Percentiles rank a stretch among this genome's conserved stretches.
Conservation (phyloP, 2,888 invertebrate species). For the Elegia similella region DNA sequence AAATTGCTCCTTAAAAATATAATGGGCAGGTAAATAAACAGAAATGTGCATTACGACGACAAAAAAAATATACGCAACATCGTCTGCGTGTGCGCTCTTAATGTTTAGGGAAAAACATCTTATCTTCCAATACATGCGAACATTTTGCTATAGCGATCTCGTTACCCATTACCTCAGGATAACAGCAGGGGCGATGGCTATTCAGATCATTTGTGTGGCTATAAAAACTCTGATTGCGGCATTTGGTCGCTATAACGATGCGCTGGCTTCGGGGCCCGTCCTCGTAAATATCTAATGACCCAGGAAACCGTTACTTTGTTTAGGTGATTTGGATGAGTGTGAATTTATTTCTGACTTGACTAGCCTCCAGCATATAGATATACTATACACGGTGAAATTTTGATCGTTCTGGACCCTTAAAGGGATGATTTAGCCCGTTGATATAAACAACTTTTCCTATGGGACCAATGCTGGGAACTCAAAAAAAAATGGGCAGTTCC, state of each 20-base stretch:
- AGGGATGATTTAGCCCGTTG: too few species aligned
- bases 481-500: too few species aligned
- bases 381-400: too few species aligned
- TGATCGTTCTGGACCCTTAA: too few species aligned
- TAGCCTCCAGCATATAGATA: not conserved
- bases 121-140: not conserved
- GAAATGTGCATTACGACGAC: too few species aligned
- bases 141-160: not conserved
- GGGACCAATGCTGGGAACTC: too few species aligned
- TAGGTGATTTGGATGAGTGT: not conserved
- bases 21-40: too few species aligned
- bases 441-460: too few species aligned
- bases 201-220: slow-evolving; percentile 37
- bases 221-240: slow-evolving; percentile 40
- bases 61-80: too few species aligned
- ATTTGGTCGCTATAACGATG: slow-evolving; percentile 43
- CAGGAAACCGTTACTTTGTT: slow-evolving; percentile 22
- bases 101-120: too few species aligned
- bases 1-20: too few species aligned
- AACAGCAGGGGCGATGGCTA: not conserved
- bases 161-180: not conserved
- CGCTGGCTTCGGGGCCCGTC: slow-evolving; percentile 24
- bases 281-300: slow-evolving; percentile 18
- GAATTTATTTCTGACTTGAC: not conserved
- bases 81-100: too few species aligned